phyloP scores from a whole-genome alignment of 1,140 invertebrate species.

The Drosophila fuyamai region DNA sequence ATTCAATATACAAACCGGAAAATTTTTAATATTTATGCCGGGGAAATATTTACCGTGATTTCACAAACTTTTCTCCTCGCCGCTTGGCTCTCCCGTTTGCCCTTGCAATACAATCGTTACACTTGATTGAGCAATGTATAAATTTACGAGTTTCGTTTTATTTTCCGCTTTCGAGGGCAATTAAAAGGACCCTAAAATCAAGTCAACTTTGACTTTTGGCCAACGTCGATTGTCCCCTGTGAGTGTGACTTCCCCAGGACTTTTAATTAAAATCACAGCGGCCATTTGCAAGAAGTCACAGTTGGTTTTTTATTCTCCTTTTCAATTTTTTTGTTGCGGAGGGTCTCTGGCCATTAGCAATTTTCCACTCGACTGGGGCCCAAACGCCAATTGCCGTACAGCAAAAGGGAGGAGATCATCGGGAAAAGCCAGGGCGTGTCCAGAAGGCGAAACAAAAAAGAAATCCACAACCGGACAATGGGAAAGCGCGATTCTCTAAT shows the following conservation, averaged over 20 bases:
- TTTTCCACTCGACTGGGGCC: conserved; percentile 70
- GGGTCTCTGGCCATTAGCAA: conserved; percentile 65
- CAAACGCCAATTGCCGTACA: conserved; percentile 51
- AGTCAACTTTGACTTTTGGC: conserved; percentile 75
- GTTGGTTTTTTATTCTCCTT: conserved; percentile 38
- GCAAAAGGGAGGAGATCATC: conserved; percentile 42
- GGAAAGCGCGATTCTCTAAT: conserved; percentile 37
- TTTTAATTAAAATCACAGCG: conserved; percentile 80
- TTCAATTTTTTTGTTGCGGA: conserved; percentile 8
- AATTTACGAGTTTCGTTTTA: conserved; percentile 51
- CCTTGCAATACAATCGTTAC: conserved; percentile 53
- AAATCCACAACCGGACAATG: conserved; percentile 30
- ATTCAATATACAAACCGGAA: conserved; percentile 29
- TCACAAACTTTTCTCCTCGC: conserved; percentile 28
- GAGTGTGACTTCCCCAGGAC: conserved; percentile 24
- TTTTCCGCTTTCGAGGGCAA: conserved; percentile 50
- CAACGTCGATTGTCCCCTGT: conserved; percentile 45
- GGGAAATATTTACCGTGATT: conserved; percentile 67
- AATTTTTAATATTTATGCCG: conserved; percentile 70
- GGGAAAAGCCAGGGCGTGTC: conserved; percentile 47
- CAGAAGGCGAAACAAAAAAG: conserved; percentile 17
- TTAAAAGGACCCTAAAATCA: conserved; percentile 71
- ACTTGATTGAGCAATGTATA: conserved; percentile 76
- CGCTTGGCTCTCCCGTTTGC: neutral
- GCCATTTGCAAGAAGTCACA: conserved; percentile 65